phyloP scores from a whole-genome alignment of 2,888 invertebrate genomes.

The Axea sp. region DNA sequence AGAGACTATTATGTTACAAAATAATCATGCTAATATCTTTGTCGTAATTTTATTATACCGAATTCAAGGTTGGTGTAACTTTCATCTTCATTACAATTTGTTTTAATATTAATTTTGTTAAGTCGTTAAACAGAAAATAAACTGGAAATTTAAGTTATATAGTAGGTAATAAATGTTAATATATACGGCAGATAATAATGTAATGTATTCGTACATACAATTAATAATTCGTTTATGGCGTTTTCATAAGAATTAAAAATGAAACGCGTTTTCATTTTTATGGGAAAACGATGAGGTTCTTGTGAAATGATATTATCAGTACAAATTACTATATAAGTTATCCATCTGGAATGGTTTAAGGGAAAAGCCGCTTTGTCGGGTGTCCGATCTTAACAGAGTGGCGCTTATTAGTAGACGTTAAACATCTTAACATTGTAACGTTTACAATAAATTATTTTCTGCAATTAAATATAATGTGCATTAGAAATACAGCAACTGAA shows the following conservation, averaged over 20 bases:
- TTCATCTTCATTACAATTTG: no score
- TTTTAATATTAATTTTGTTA: no score
- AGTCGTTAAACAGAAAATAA: no score
- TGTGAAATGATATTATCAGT: conserved; percentile 42
- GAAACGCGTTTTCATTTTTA: conserved; percentile 32
- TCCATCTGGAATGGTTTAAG: conserved; percentile 29
- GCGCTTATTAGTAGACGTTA: conserved; percentile 1
- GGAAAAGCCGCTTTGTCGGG: conserved; percentile 35
- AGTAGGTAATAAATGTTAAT: conserved; percentile 32
- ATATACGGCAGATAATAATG: conserved; percentile 13
- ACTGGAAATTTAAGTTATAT: no score
- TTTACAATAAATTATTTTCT: conserved; percentile 20
- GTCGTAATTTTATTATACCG: no score
- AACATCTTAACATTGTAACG: conserved; percentile 9
- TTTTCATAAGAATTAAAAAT: conserved; percentile 44
- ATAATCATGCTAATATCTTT: no score
- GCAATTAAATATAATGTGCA: not conserved
- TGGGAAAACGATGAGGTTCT: conserved; percentile 31
- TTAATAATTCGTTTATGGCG: conserved; percentile 33
- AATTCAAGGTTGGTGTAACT: no score
- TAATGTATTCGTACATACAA: no score
- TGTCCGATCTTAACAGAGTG: conserved; percentile 26
- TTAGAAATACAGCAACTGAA: no score
- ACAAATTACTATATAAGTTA: conserved; percentile 44
- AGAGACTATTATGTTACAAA: no score